Evolutionary conservation across 2,113 vertebrate species (phyloP).

Genomic region (Scopus umbretta): DNA sequence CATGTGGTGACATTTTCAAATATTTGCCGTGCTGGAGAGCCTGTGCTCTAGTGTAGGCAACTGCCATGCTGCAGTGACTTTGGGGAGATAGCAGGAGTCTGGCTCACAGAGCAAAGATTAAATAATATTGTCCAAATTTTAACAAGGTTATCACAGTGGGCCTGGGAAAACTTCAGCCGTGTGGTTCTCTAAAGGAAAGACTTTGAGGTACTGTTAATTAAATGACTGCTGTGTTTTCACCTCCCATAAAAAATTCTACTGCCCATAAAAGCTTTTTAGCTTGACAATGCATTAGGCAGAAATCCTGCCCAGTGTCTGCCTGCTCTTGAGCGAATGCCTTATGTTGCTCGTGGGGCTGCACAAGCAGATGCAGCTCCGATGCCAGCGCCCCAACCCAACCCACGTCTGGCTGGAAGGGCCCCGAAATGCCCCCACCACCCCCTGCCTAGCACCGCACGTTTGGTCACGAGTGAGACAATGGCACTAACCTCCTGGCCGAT

Average conservation of each 20-base stretch:
- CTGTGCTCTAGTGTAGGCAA: accelerated
- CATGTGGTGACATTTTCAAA: not conserved
- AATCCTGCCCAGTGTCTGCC: not conserved
- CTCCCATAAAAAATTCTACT: not conserved
- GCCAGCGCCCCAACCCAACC: not conserved
- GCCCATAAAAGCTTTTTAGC: not conserved
- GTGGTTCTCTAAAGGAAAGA: not conserved
- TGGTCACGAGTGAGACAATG: not conserved
- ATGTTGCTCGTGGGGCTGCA: not conserved
- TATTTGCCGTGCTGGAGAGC: not conserved
- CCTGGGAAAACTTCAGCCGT: not conserved
- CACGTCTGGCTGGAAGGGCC: not conserved
- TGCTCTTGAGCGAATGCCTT: not conserved
- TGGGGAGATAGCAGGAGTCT: not conserved
- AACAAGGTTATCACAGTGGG: not conserved
- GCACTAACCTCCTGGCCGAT: not conserved
- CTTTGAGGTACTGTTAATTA: conserved; percentile 25
- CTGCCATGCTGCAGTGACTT: accelerated
- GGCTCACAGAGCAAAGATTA: not conserved
- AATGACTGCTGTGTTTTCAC: not conserved
- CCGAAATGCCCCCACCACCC: accelerated
- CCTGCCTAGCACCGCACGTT: accelerated
- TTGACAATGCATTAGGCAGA: not conserved
- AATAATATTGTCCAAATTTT: not conserved
- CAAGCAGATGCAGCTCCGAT: not conserved